phyloP scores from a whole-genome alignment of 2,113 vertebrate genomes.

The Coturnix japonica region DNA sequence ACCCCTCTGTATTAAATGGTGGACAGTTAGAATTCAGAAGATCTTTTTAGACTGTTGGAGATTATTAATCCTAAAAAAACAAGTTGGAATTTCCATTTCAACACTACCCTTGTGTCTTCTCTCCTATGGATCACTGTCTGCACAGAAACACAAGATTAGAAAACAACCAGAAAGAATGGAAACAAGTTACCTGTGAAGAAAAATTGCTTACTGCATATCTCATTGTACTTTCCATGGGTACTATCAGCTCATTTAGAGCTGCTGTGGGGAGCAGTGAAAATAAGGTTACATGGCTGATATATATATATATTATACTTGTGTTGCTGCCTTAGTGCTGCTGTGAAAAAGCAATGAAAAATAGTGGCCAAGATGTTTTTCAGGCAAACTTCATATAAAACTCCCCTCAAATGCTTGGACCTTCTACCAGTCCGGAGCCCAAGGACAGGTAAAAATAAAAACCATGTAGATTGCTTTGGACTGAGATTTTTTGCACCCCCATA shows the following conservation, averaged over 20 bases:
- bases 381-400: not conserved
- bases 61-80: not conserved
- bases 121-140: not conserved
- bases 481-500: not conserved
- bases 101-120: not conserved
- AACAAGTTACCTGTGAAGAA: not conserved
- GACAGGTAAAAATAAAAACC: not conserved
- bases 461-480: not conserved
- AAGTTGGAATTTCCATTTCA: not conserved
- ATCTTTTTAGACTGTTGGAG: not conserved
- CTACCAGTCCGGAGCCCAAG: not conserved
- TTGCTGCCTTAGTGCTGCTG: not conserved
- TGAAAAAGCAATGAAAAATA: not conserved
- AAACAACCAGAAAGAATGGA: not conserved
- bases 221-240: not conserved
- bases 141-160: not conserved
- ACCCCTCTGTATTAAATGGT: not conserved
- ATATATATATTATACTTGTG: not conserved
- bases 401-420: not conserved
- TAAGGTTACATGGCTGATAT: not conserved
- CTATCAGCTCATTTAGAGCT: not conserved
- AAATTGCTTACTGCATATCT: not conserved
- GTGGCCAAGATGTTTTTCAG: not conserved
- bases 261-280: not conserved
- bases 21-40: not conserved